These are phyloP conservation scores for Cairina moschata DNA, from an alignment of 2,113 vertebrate species.

Conservation along the genomic window DNA sequence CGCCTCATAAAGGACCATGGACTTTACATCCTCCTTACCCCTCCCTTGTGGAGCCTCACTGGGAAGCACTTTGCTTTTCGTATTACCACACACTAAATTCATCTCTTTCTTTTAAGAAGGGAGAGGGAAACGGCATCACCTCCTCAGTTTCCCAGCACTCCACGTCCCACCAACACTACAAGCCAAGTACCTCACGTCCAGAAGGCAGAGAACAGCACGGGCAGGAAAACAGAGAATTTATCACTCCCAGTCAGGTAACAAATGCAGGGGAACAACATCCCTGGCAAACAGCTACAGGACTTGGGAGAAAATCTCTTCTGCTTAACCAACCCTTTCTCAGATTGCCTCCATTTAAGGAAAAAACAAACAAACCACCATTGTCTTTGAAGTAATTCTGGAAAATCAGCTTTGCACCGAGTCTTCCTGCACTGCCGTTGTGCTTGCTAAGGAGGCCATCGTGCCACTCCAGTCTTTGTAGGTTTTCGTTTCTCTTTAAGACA, in stretches of 20 bases:
- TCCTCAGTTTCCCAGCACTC: neutral
- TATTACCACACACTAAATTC: accelerated
- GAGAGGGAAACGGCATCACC: neutral
- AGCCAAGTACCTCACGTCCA: accelerated
- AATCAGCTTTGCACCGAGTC: neutral
- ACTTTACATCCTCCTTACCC: neutral
- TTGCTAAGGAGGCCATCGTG: neutral
- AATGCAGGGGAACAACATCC: neutral
- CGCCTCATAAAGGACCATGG: neutral
- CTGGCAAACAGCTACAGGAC: neutral
- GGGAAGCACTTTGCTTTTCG: neutral
- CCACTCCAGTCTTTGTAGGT: neutral
- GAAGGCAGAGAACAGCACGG: neutral
- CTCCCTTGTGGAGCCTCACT: accelerated
- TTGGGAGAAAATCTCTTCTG: neutral
- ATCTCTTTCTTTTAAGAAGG: neutral
- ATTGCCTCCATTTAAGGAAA: neutral
- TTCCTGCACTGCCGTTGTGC: neutral
- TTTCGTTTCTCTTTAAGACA: neutral
- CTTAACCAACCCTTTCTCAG: neutral
- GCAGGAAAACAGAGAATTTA: neutral
- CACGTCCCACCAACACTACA: neutral
- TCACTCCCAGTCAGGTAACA: neutral
- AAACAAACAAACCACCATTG: too few species aligned
- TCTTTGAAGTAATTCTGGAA: neutral